A percentile compares a stretch with the other conserved stretches of the same genome.
Conservation (phyloP, 1,140 invertebrate genomes). For the Ridgeia piscesae region DNA sequence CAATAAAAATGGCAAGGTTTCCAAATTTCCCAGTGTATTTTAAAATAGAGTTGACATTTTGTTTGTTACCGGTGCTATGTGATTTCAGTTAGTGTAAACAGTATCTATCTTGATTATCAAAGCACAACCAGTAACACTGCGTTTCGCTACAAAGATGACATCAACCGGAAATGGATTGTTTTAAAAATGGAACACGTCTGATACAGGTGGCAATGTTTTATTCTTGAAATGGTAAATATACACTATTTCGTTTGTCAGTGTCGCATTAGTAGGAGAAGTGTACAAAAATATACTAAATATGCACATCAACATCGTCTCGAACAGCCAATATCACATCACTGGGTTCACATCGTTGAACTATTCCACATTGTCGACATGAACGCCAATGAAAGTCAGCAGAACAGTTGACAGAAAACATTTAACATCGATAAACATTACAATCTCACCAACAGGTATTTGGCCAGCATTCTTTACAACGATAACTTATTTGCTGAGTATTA, state of each 20-base stretch:
- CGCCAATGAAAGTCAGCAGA: background rate
- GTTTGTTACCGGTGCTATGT: too few species aligned
- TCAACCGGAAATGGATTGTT: background rate
- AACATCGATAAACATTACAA: background rate
- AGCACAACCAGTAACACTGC: too few species aligned
- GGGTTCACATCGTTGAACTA: background rate
- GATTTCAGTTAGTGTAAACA: too few species aligned
- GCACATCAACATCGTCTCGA: background rate
- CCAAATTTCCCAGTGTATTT: too few species aligned
- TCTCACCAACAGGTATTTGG: background rate
- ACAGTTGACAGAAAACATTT: background rate
- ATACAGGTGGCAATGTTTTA: slow-evolving; percentile 5
- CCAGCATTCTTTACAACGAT: background rate
- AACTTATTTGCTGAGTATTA: background rate
- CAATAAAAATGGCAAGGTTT: too few species aligned
- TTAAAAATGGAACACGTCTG: background rate
- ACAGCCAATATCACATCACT: background rate
- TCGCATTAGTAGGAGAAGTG: background rate
- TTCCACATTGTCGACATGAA: background rate
- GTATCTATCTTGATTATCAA: too few species aligned
- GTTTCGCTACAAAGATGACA: background rate
- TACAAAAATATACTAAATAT: slow-evolving; percentile 7
- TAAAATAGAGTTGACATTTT: too few species aligned
- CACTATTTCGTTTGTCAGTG: background rate
- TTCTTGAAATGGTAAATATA: slow-evolving; percentile 1